A percentile compares a stretch with the other conserved stretches of the same genome.
Evolutionary conservation across 2,888 invertebrate genomes (phyloP).

Genomic region (Camponotus fellah): DNA sequence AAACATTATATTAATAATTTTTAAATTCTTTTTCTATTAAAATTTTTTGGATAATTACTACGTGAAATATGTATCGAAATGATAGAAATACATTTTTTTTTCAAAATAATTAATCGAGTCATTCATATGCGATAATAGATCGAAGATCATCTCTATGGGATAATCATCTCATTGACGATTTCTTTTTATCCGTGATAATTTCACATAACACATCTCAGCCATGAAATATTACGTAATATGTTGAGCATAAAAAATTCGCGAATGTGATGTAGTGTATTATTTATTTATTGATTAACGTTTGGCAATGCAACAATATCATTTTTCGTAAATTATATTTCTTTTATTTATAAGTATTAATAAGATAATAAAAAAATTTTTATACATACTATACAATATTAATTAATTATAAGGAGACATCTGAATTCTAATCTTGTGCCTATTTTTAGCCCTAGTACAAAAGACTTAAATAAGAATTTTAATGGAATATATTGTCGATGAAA

Average conservation of each 20-base stretch:
- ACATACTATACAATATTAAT: not conserved
- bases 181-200: constrained; percentile 75
- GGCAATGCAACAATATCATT: not conserved
- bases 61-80: not conserved
- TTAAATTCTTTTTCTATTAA: not conserved
- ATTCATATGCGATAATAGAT: constrained; percentile 43
- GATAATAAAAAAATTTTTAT: not conserved
- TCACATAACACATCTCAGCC: constrained; percentile 73
- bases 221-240: constrained; percentile 65
- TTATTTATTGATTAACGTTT: constrained; percentile 71
- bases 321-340: too few relatives aligned
- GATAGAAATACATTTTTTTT: not conserved
- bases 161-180: constrained; percentile 79
- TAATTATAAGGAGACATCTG: not conserved
- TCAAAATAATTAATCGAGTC: constrained; percentile 25
- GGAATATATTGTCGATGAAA: not conserved
- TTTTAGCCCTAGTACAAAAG: not conserved
- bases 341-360: too few relatives aligned
- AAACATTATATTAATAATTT: too few relatives aligned
- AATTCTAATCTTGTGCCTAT: not conserved
- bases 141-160: constrained; percentile 74
- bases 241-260: constrained; percentile 81
- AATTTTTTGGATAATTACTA: not conserved
- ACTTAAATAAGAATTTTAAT: constrained; percentile 31
- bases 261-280: constrained; percentile 59